Percentiles rank a stretch among this genome's conserved stretches.
These are phyloP conservation scores for Ranitomeya variabilis DNA, from an alignment of 2,113 vertebrate genomes.

Conservation along the genomic window DNA sequence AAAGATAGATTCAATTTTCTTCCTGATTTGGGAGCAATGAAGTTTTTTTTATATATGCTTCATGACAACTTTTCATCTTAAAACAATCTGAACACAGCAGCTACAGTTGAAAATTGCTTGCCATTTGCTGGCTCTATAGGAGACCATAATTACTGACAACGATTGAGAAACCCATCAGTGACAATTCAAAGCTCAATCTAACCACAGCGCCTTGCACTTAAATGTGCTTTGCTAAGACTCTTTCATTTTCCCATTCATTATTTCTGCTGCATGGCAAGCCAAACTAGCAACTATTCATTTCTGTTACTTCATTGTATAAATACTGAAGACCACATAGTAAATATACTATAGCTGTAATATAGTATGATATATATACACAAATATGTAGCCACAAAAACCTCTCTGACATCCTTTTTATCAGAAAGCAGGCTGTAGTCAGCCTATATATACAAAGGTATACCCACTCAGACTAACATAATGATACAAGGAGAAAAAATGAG, in stretches of 20 bases:
- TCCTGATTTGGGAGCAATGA: slow-evolving; percentile 60
- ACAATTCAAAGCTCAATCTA: slow-evolving; percentile 67
- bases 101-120: slow-evolving; percentile 70
- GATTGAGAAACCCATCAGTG: slow-evolving; percentile 68
- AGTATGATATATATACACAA: no score
- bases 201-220: slow-evolving; percentile 55
- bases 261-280: neutral
- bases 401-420: no score
- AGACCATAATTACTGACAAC: slow-evolving; percentile 67
- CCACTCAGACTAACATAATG: no score
- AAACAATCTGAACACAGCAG: slow-evolving; percentile 69
- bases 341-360: neutral
- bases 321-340: neutral
- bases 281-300: neutral
- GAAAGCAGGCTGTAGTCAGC: no score
- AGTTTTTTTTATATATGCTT: slow-evolving; percentile 64
- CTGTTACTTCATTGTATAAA: neutral
- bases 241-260: slow-evolving; percentile 62
- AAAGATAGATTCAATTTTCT: slow-evolving; percentile 55
- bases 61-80: slow-evolving; percentile 71
- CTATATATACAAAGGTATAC: no score
- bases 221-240: slow-evolving; percentile 55
- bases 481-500: no score
- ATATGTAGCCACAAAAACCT: no score
- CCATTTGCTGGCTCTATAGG: slow-evolving; percentile 67